phyloP scores from a whole-genome alignment of 2,888 invertebrate species.

The Lasioglossum zephyrum region DNA sequence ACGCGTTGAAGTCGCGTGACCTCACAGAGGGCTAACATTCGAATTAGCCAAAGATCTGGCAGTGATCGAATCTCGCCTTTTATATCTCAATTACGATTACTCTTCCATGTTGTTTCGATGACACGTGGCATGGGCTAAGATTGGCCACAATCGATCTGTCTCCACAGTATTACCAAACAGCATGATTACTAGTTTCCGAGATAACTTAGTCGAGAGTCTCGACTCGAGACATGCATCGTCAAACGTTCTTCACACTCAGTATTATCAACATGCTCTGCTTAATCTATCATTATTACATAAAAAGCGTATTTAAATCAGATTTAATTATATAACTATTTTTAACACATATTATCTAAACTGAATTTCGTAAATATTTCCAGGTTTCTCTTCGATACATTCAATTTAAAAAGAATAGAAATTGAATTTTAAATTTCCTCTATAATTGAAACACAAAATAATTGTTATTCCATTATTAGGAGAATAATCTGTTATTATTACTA shows the following conservation, averaged over 20 bases:
- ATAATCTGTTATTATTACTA: not conserved
- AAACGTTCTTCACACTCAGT: not conserved
- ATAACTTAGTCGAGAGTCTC: not conserved
- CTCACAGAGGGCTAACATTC: constrained; percentile 52
- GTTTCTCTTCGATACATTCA: not conserved
- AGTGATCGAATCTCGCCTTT: constrained; percentile 69
- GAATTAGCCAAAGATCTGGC: constrained; percentile 58
- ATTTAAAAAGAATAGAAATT: not conserved
- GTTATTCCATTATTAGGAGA: not conserved
- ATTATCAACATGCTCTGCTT: not conserved
- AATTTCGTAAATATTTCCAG: not conserved
- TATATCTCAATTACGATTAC: constrained; percentile 80
- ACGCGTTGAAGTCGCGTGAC: constrained; percentile 69
- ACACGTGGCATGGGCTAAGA: constrained; percentile 67
- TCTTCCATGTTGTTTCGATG: constrained; percentile 43
- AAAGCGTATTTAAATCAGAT: not conserved
- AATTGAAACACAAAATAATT: not conserved
- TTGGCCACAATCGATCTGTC: constrained; percentile 62
- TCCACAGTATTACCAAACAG: not conserved
- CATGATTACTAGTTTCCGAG: not conserved
- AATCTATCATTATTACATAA: not conserved
- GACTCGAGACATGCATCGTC: not conserved
- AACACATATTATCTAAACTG: not conserved
- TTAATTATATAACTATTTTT: not conserved
- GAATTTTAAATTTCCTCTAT: not conserved